These are phyloP conservation scores for Phenganax subtilis DNA, from an alignment of 92 coral and sea anemone species.

Conservation along the genomic window DNA sequence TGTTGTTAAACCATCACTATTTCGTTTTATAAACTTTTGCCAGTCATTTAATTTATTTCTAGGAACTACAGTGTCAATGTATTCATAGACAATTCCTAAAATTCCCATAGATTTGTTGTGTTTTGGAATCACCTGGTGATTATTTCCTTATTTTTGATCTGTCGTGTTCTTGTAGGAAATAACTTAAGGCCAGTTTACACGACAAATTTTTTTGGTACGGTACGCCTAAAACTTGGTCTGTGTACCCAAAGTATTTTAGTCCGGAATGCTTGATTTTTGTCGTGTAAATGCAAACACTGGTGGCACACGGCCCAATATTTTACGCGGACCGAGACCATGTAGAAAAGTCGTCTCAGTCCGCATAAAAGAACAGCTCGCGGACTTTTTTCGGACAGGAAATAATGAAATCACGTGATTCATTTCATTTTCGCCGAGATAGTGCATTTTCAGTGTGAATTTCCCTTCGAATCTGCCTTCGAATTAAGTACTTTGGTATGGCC, in stretches of 20 bases:
- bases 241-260: not conserved
- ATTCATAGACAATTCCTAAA: too few relatives aligned
- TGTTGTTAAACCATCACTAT: too few relatives aligned
- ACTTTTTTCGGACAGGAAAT: too few relatives aligned
- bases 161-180: too few relatives aligned
- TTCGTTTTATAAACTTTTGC: too few relatives aligned
- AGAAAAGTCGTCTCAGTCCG: slow-evolving; percentile 2
- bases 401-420: not conserved
- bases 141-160: too few relatives aligned
- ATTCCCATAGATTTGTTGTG: too few relatives aligned
- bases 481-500: not conserved
- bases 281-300: not conserved
- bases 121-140: too few relatives aligned
- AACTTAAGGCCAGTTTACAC: slow-evolving; percentile 10
- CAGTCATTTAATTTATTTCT: too few relatives aligned
- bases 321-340: slow-evolving; percentile 1
- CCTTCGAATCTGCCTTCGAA: not conserved
- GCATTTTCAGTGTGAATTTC: not conserved
- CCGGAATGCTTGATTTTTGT: not conserved
- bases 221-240: not conserved
- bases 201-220: slow-evolving; percentile 1
- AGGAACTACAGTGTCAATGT: too few relatives aligned
- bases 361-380: not conserved
- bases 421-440: not conserved
- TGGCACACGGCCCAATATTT: not conserved